Percentiles rank a stretch among this genome's conserved stretches.
Evolutionary conservation across 2,113 vertebrate species (phyloP).

Genomic region (Xiphophorus hellerii): DNA sequence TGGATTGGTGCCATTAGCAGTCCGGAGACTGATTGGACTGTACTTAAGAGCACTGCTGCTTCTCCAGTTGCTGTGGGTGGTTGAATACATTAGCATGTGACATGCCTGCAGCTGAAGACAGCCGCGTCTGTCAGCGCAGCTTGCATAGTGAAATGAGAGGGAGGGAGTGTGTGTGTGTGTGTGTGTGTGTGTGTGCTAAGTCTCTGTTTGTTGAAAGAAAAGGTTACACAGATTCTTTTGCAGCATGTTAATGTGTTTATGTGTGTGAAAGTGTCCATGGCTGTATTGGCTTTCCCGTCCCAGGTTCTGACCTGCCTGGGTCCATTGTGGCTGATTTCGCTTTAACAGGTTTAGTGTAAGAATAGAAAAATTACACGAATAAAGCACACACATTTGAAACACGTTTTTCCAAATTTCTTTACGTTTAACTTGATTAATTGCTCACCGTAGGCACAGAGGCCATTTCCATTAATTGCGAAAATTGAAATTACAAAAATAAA

Average conservation of each 20-base stretch:
- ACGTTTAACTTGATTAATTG: not conserved
- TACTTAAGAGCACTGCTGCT: conserved; percentile 58
- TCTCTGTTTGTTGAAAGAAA: conserved; percentile 24
- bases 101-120: conserved; percentile 62
- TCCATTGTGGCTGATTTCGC: not conserved
- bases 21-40: conserved; percentile 66
- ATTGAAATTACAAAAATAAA: too few species aligned
- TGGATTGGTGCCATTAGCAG: conserved; percentile 61
- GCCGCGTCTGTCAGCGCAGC: conserved; percentile 52
- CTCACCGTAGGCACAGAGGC: not conserved
- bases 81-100: conserved; percentile 73
- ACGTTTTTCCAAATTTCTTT: not conserved
- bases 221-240: conserved; percentile 33
- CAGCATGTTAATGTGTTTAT: conserved; percentile 28
- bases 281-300: conserved; percentile 7
- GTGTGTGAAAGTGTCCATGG: conserved; percentile 4
- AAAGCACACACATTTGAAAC: not conserved
- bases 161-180: not conserved
- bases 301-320: not conserved
- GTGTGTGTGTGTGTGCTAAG: conserved; percentile 18
- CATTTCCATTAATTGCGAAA: too few species aligned
- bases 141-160: conserved; percentile 36
- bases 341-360: not conserved
- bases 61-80: conserved; percentile 68
- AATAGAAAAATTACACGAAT: not conserved